phyloP scores from a whole-genome alignment of 2,888 invertebrate genomes.

The Limnephilus rhombicus region DNA sequence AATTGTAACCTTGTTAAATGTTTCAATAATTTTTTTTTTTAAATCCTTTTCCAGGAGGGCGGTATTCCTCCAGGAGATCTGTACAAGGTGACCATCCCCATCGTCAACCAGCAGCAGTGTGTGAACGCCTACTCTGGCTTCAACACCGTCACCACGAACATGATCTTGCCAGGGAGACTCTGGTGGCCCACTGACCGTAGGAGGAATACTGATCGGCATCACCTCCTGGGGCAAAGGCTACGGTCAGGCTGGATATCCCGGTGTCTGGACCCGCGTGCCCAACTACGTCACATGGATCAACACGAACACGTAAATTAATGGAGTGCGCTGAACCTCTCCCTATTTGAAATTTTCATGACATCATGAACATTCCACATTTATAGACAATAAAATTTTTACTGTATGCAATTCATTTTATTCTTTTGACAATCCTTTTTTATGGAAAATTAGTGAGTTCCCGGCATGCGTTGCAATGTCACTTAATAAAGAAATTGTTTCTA shows the following conservation, averaged over 20 bases:
- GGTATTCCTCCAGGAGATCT: constrained; percentile 44
- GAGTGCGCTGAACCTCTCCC: neutral
- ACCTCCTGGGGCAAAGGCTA: constrained; percentile 79
- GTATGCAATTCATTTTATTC: no score
- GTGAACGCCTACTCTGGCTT: constrained; percentile 50
- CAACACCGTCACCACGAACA: constrained; percentile 70
- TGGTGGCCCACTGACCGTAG: constrained; percentile 76
- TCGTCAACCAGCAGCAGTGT: constrained; percentile 60
- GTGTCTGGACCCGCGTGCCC: constrained; percentile 76
- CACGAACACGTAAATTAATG: constrained; percentile 64
- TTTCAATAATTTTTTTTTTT: no score
- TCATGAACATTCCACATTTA: neutral
- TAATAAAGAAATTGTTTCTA: no score
- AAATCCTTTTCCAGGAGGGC: constrained; percentile 54
- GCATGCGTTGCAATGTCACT: no score
- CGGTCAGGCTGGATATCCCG: constrained; percentile 75
- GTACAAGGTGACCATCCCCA: constrained; percentile 59
- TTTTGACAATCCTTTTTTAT: neutral
- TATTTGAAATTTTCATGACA: neutral
- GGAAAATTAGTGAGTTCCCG: neutral
- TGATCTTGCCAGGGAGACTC: constrained; percentile 78
- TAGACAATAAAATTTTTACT: neutral
- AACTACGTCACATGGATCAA: constrained; percentile 73
- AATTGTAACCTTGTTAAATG: no score
- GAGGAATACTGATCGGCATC: constrained; percentile 75